phyloP scores from a whole-genome alignment of 1,140 invertebrate species.

The Drosophila chauvacae region DNA sequence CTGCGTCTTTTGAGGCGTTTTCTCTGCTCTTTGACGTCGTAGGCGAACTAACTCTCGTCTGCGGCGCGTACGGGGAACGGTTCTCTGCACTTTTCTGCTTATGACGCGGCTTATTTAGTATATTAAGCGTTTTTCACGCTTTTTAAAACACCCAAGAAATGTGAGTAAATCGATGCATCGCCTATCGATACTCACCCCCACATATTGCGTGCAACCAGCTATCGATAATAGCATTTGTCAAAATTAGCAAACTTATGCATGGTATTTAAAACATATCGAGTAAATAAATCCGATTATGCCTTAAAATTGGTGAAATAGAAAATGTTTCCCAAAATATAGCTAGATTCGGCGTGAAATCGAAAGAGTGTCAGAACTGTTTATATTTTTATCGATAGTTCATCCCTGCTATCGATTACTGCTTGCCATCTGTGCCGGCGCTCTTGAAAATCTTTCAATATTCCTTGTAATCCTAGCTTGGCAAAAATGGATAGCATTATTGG shows the following conservation, averaged over 20 bases:
- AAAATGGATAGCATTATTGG: constrained; percentile 79
- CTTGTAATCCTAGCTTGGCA: not conserved
- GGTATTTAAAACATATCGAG: not conserved
- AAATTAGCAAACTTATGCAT: not conserved
- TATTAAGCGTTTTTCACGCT: constrained; percentile 76
- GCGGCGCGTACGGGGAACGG: constrained; percentile 23
- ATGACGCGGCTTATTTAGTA: constrained; percentile 47
- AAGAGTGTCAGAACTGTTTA: not conserved
- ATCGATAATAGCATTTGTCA: not conserved
- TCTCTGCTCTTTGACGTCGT: constrained; percentile 14
- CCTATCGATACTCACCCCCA: constrained; percentile 59
- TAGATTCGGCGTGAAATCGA: not conserved
- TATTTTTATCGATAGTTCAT: constrained; percentile 8
- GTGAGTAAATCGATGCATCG: constrained; percentile 76
- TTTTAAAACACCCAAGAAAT: constrained; percentile 77
- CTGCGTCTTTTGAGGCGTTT: constrained; percentile 24
- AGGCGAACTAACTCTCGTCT: constrained; percentile 5
- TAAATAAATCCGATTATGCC: not conserved
- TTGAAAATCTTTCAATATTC: constrained; percentile 14
- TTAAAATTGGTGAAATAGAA: not conserved
- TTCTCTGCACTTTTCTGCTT: constrained; percentile 58
- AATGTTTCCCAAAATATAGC: not conserved
- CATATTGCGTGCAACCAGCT: constrained; percentile 16
- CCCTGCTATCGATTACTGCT: constrained; percentile 22
- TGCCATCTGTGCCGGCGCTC: constrained; percentile 45